Evolutionary conservation across 2,797 vertebrate genomes (phyloP), one percentile per base, ranked within the genome.

Genomic region (Pseudocheirus occidentalis): DNA sequence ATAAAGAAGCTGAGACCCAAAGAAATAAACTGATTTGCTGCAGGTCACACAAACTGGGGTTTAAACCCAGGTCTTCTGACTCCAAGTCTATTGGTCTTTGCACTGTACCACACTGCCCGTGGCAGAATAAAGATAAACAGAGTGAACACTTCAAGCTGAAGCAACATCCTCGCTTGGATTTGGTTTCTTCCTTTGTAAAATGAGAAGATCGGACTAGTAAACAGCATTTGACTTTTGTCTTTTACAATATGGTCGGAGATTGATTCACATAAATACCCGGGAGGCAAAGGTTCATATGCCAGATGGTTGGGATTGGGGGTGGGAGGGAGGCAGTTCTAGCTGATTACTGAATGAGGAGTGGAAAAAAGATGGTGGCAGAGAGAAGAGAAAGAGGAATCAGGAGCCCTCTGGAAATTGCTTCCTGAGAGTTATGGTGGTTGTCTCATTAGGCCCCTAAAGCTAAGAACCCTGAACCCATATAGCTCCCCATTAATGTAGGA

Each of bases 101-200:
- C 57, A 58, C 24, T 62, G 58, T 62, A 62, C 58, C 29, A 34
- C 13, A 66, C 31, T 66, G 59, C 59, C 24, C 3, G 40, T 46
- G 40, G 40, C 40, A 87, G 40, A 87, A 50, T 87, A 46, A 87
- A 87, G 7, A 27, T 40, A 87, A 94, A 66, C 31, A 89, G n/a
- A 29, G 13, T 29, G 46, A 31, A 58, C 53, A 34, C 57, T 34
- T 52, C 40, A 50, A 89, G 24, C 21, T 89, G 53, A 87, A 59
- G 90, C 58, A 90, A 55, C 31, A 55, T 40, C 52, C 10, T 40
- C 55, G 0, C 53, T 31, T 50, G 91, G 55, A 94, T 55, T 92
- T 62, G 21, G 16, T 62, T 87, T 94, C 94, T 59, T 13, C 73
- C 56, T 4, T 50, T 55, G 92, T 27, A 92, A 92, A 95, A 93